phyloP scores from a whole-genome alignment of 2,113 vertebrate species.

The Artemisiospiza belli region DNA sequence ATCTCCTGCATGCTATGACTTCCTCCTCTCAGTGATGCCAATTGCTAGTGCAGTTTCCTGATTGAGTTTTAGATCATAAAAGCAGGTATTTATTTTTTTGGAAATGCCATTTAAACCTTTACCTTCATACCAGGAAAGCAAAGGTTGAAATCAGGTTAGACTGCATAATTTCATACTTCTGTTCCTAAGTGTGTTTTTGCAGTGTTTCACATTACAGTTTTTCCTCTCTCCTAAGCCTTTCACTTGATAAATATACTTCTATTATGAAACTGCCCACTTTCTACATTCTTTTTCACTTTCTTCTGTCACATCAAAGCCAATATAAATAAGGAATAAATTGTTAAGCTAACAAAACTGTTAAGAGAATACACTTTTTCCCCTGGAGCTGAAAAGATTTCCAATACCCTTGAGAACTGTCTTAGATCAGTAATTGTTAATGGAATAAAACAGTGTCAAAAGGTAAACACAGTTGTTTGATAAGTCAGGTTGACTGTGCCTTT shows the following conservation, averaged over 20 bases:
- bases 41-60: background rate
- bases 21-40: background rate
- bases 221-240: constrained; percentile 20
- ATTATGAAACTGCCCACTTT: constrained; percentile 42
- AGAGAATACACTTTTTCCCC: constrained; percentile 37
- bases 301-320: constrained; percentile 60
- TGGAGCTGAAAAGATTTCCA: constrained; percentile 57
- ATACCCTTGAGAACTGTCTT: constrained; percentile 38
- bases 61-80: background rate
- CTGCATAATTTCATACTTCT: constrained; percentile 7
- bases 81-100: background rate
- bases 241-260: constrained; percentile 47
- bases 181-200: constrained; percentile 39
- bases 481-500: constrained; percentile 66
- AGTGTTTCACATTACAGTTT: constrained; percentile 55
- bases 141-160: constrained; percentile 27
- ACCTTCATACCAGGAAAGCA: background rate
- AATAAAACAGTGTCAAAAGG: constrained; percentile 63
- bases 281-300: constrained; percentile 53
- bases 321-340: constrained; percentile 59
- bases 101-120: constrained; percentile 3
- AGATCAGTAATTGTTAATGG: constrained; percentile 54
- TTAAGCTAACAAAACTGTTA: constrained; percentile 53
- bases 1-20: background rate
- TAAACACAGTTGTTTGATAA: constrained; percentile 63